A percentile compares a stretch with the other conserved stretches of the same genome.
Conservation (phyloP, 2,888 invertebrate species). For the Machimus rusticus region DNA sequence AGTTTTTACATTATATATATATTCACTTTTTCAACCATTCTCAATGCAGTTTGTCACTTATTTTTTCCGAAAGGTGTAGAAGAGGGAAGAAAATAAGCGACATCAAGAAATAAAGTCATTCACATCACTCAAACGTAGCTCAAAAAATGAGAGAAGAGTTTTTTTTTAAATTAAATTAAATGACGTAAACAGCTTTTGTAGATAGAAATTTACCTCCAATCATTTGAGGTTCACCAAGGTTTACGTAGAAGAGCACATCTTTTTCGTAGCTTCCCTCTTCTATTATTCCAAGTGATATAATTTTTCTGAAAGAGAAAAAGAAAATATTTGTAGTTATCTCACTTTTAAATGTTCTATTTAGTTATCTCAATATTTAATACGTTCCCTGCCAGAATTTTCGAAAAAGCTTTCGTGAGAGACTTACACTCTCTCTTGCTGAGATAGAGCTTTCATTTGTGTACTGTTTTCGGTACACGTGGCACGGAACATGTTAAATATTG, state of each 20-base stretch:
- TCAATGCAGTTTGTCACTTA: slow-evolving; percentile 26
- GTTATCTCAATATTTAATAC: no score
- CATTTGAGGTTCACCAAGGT: slow-evolving; percentile 87
- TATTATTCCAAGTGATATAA: slow-evolving; percentile 83
- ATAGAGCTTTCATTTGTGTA: no score
- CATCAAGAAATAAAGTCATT: slow-evolving; percentile 30
- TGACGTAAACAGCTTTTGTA: background rate
- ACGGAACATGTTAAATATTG: no score
- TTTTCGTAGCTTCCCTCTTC: slow-evolving; percentile 99
- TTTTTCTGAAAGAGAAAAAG: slow-evolving; percentile 76
- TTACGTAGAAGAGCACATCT: slow-evolving; percentile 91
- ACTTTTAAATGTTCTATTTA: background rate
- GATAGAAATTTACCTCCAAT: slow-evolving; percentile 76
- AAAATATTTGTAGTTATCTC: background rate
- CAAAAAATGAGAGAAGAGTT: slow-evolving; percentile 8
- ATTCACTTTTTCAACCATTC: slow-evolving; percentile 27
- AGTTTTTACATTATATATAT: slow-evolving; percentile 16
- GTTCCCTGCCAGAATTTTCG: no score
- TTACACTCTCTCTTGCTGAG: no score
- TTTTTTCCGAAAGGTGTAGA: slow-evolving; percentile 33
- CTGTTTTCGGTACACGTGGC: no score
- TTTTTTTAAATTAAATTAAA: background rate
- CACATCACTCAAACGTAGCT: slow-evolving; percentile 36
- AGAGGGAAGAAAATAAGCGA: slow-evolving; percentile 38
- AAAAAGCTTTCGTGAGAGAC: no score